phyloP scores from a whole-genome alignment of 2,113 vertebrate species.

The Sakesphorus luctuosus region DNA sequence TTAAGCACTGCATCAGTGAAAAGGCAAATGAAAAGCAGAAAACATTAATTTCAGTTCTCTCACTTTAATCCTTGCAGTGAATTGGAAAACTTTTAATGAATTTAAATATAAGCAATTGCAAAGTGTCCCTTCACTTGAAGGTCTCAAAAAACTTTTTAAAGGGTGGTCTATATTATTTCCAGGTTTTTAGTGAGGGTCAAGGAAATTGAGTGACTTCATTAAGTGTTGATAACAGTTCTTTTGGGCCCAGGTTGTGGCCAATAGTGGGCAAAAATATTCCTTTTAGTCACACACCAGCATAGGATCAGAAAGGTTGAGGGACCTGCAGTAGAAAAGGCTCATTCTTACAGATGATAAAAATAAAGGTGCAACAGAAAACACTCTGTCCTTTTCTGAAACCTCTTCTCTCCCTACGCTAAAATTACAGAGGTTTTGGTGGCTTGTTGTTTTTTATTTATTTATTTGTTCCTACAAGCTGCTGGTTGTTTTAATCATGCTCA shows the following conservation, averaged over 20 bases:
- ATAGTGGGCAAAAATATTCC: not conserved
- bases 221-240: not conserved
- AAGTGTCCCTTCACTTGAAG: not conserved
- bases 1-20: not conserved
- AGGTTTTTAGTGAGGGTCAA: not conserved
- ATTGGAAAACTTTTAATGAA: not conserved
- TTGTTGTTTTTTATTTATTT: too few relatives aligned
- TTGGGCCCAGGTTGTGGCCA: not conserved
- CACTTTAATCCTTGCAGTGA: not conserved
- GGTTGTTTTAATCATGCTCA: constrained; percentile 1
- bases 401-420: not conserved
- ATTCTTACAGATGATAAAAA: not conserved
- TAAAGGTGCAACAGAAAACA: not conserved
- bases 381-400: not conserved
- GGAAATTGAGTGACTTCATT: not conserved
- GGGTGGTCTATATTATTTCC: not conserved
- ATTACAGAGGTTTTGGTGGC: not conserved
- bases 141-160: not conserved
- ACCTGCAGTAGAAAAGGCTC: not conserved
- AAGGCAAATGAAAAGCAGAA: constrained; percentile 33
- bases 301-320: not conserved
- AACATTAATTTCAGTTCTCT: constrained; percentile 17
- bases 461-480: not conserved
- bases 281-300: not conserved
- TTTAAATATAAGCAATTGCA: not conserved